Conservation (phyloP, 2,888 invertebrate species). For the Uropetala carovei region DNA sequence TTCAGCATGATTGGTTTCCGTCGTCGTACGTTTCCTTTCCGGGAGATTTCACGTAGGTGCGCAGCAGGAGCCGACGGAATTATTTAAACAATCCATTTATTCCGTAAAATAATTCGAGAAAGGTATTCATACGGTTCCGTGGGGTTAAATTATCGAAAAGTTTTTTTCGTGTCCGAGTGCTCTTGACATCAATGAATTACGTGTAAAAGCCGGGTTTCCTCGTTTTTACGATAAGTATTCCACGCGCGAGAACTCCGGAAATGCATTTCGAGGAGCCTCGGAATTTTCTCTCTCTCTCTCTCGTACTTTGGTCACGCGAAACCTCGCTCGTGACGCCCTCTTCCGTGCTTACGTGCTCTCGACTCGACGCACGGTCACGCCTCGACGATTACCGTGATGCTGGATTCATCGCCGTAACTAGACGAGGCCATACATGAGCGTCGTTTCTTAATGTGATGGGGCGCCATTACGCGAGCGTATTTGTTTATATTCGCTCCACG, state of each 20-base stretch:
- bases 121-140: no score
- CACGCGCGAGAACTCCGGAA: background rate
- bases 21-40: no score
- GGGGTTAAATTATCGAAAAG: no score
- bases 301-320: background rate
- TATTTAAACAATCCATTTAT: no score
- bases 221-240: background rate
- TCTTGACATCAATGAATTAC: no score
- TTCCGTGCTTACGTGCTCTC: background rate
- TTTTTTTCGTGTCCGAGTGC: no score
- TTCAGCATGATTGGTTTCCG: no score
- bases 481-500: background rate
- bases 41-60: no score
- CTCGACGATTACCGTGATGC: background rate
- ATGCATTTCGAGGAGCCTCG: background rate
- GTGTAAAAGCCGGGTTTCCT: background rate
- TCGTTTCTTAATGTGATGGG: background rate
- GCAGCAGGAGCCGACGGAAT: no score
- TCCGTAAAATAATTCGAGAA: no score
- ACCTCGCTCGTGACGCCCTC: background rate
- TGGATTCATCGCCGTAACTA: background rate
- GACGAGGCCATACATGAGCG: background rate
- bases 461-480: background rate
- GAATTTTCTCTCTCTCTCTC: background rate
- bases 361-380: background rate